Evolutionary conservation across 2,888 invertebrate species (phyloP), one percentile per base, ranked within the genome.

Genomic region (Drosophila aldrichi): DNA sequence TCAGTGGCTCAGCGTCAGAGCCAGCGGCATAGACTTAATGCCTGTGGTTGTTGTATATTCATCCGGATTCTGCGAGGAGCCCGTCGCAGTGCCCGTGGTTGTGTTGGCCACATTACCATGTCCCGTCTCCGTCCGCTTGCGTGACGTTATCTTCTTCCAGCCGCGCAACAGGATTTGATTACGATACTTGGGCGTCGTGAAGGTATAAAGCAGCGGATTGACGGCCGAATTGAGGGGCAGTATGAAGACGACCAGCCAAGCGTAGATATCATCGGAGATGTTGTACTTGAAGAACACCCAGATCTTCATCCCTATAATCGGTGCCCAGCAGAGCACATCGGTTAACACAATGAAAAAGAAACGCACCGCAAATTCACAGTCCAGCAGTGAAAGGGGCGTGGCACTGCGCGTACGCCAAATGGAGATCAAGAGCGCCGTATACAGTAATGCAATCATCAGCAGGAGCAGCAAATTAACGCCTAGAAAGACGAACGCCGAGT

Each of bases 271-370:
- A 76, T 94, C 95, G 66, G 95, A 94, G 68, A 95, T 94, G 73
- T 93, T 92, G 58, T 94, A 92, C 51, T 94, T 93, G 41, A 93
- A 91, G 74, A 96, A 94, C 3, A 95, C 95, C 73, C 94, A 91
- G 52, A 95, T 93, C 91, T 96, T 96, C 65, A 95, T 93, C 32
- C 94, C 87, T 41, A 96, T 95, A 57, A 96, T 95, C 9, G 96
- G 96, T 16, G 94, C 94, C 96, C 96, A 96, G 88, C 96, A 96
- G 60, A 94, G 91, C n/a, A 94, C 94, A 88, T 96, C 95, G 1
- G 96, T 95, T 32, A 96, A 87, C 1, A 96, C 95, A 75, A 96
- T 96, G 83, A 96, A 94, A 88, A 96, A 95, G 90, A 96, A 96
- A 72, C 93, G 81, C 25, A 95, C 92, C 1, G 95, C 95, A 86